phyloP scores from a whole-genome alignment of 1,140 invertebrate species.

The Drosophila nigrodunni region DNA sequence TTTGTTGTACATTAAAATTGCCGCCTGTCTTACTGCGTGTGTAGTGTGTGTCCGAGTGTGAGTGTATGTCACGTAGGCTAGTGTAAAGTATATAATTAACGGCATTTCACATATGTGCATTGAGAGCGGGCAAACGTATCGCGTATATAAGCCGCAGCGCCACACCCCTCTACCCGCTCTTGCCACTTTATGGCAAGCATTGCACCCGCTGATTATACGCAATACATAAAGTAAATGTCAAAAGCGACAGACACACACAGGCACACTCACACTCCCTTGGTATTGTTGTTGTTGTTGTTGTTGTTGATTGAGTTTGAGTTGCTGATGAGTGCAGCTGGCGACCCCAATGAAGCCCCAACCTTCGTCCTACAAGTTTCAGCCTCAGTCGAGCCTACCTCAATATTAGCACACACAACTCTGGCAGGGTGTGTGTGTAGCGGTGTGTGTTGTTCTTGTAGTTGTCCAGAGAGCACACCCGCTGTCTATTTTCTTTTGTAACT shows the following conservation, averaged over 20 bases:
- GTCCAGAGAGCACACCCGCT: conserved; percentile 41
- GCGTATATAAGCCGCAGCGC: conserved; percentile 59
- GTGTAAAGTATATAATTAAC: conserved; percentile 81
- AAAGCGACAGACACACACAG: conserved; percentile 68
- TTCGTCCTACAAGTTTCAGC: conserved; percentile 1
- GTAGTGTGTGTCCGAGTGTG: conserved; percentile 27
- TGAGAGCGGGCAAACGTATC: conserved; percentile 40
- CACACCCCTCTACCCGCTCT: conserved; percentile 8
- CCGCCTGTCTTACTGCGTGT: conserved; percentile 55
- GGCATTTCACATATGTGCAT: conserved; percentile 60
- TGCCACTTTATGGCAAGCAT: conserved; percentile 6
- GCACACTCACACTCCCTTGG: conserved; percentile 11
- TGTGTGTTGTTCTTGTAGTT: conserved; percentile 29
- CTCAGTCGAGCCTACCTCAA: conserved; percentile 70
- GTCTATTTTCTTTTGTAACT: conserved; percentile 72
- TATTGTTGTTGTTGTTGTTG: conserved; percentile 47
- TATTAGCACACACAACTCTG: conserved; percentile 58
- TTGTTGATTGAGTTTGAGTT: conserved; percentile 77
- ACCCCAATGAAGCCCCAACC: conserved; percentile 42
- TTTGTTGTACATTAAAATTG: conserved; percentile 81
- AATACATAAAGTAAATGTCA: conserved; percentile 82
- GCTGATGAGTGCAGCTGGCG: conserved; percentile 75
- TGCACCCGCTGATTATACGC: conserved; percentile 64
- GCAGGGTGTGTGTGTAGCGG: conserved; percentile 9
- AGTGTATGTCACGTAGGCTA: conserved; percentile 46